Percentiles rank a stretch among this genome's conserved stretches.
Conservation (phyloP, 2,888 invertebrate genomes). For the Aleiodes testaceus region DNA sequence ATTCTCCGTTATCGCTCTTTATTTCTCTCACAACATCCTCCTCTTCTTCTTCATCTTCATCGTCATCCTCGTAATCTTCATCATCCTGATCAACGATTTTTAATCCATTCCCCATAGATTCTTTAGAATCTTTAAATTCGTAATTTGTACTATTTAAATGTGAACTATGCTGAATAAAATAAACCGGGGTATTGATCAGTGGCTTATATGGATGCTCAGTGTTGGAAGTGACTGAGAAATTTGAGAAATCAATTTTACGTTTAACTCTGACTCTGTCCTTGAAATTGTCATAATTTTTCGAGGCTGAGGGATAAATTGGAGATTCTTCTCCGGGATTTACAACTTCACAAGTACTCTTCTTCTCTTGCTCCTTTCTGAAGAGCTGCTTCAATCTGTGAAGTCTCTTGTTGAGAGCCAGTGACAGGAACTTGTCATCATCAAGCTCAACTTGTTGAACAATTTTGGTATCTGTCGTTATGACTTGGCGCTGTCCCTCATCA, state of each 20-base stretch:
- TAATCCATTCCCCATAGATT: constrained; percentile 14
- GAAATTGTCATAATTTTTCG: constrained; percentile 14
- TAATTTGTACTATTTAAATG: constrained; percentile 63
- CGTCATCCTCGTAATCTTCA: constrained; percentile 1
- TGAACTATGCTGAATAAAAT: constrained; percentile 55
- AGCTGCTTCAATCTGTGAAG: constrained; percentile 64
- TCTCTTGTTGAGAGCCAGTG: constrained; percentile 63
- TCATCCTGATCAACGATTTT: constrained; percentile 22
- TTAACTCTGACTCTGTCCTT: constrained; percentile 53
- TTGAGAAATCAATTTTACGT: constrained; percentile 60
- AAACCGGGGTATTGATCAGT: constrained; percentile 39
- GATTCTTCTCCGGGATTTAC: constrained; percentile 7
- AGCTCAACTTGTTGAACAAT: constrained; percentile 31
- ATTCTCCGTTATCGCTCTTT: constrained; percentile 40
- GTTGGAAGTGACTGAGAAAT: constrained; percentile 41
- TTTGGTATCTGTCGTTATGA: neutral
- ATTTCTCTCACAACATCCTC: constrained; percentile 37
- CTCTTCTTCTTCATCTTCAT: constrained; percentile 36
- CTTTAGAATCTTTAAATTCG: constrained; percentile 37
- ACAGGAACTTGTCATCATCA: constrained; percentile 62
- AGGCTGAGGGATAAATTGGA: neutral
- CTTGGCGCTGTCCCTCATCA: neutral
- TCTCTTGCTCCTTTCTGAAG: constrained; percentile 65
- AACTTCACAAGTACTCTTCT: constrained; percentile 50
- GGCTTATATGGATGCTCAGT: constrained; percentile 30